A percentile compares a stretch with the other conserved stretches of the same genome.
Conservation (phyloP, 2,797 vertebrate genomes). For the Bufotes viridis region DNA sequence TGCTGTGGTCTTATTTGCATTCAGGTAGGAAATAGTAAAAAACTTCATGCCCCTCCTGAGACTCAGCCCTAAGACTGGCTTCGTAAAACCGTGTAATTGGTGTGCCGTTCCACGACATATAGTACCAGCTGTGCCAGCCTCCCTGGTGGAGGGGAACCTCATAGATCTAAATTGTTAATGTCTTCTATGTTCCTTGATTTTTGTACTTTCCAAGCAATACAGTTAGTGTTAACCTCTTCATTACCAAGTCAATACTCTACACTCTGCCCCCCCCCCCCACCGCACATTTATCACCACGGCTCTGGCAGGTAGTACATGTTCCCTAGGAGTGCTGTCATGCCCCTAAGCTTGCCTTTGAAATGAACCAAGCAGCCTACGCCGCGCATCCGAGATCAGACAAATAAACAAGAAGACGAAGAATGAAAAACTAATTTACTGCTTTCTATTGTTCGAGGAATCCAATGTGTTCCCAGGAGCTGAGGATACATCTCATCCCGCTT, state of each 20-base stretch:
- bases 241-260: slow-evolving; percentile 4
- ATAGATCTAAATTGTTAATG: not conserved
- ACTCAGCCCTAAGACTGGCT: not conserved
- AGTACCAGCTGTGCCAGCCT: not conserved
- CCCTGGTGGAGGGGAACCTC: not conserved
- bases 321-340: slow-evolving; percentile 45
- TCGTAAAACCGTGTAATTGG: not conserved
- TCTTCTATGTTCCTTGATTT: not conserved
- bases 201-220: not conserved
- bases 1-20: not conserved
- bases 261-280: not conserved
- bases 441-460: slow-evolving; percentile 10
- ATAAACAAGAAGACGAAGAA: slow-evolving; percentile 45
- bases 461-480: slow-evolving; percentile 16
- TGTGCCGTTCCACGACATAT: not conserved
- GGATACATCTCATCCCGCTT: not conserved
- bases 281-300: slow-evolving; percentile 7
- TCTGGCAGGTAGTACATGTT: slow-evolving; percentile 34
- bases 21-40: not conserved
- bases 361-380: slow-evolving; percentile 9
- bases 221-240: not conserved
- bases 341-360: slow-evolving; percentile 46
- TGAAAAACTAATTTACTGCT: slow-evolving; percentile 49
- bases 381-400: slow-evolving; percentile 39
- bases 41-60: not conserved